Base-by-base conservation (phyloP, 2,888 invertebrate genomes). In the Eupeodes latifasciatus region DNA sequence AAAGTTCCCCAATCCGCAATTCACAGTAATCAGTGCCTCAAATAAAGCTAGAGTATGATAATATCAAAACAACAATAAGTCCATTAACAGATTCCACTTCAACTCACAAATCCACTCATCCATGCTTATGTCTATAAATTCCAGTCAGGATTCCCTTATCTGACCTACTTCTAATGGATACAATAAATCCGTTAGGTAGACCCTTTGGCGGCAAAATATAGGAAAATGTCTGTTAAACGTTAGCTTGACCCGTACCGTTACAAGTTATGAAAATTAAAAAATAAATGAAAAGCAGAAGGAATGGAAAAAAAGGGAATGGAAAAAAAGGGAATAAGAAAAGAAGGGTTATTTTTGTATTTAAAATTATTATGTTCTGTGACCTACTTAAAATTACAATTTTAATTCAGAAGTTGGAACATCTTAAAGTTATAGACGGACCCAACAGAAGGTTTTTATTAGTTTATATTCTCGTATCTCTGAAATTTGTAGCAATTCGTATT, bases 31-130 rank as follows among this genome's bases (percentile, higher is more conserved):
- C 27, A 57, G 14, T 57, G 27, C 59, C 61, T 5, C n/a, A 66
- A 14, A 34, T n/a, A 27, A 9, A 49, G 14, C 53, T 36, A 0
- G 36, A 69, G 34, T 53, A 49, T 49, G 10, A n/a, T 36, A 16
- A 7, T 34, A 61, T 47, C 11, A 69, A 12, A 69, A 53, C 69
- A 69, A 53, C 51, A 53, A 69, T 36, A 36, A 69, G 10, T 69
- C 53, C 69, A 69, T 69, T 69, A 53, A 69, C 53, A 53, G 16
- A 53, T 69, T 69, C 69, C 69, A 69, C 53, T 69, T 69, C 19
- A 53, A 34, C 51, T 36, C 34, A 40, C 69, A 69, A 69, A 69
- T n/a, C 53, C 53, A 40, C 69, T 69, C 69, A 69, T 34, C 53
- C 53, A 53, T n/a, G n/a, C n/a, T n/a, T 34, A 49, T 19, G 34